Base-by-base conservation (phyloP, 30 jellyfish, hydroid and myxozoan species). In the Hydractinia echinata region DNA sequence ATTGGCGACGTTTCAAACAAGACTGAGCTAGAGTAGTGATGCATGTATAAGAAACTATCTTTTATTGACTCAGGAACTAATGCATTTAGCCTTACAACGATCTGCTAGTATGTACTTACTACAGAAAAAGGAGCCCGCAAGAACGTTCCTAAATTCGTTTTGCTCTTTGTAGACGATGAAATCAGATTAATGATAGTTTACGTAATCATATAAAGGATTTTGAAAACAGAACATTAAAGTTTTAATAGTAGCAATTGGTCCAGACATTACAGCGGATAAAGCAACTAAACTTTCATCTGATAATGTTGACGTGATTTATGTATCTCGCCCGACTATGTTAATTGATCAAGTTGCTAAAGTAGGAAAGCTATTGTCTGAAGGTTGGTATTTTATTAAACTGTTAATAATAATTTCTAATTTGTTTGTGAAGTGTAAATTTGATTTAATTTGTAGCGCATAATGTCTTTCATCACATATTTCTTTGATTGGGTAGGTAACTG, bases 71-170 rank as follows among this genome's bases (percentile, higher is more conserved):
- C 74, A n/a, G 74, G 74, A 13, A 13, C 8, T 7, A 64, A 64
- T 64, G 19, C 39, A 64, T 4, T 6, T 64, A n/a, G 74, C 74
- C 39, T 64, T 64, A 13, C 19, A 9, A 6, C 1, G 39, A n/a
- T 44, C 39, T 4, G 44, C 58, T 30, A 81, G 68, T 64, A 58
- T 68, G 44, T 84, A 66, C 76, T 89, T 54, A 19, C 82, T 11
- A 53, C 78, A 48, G 9, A 14, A 49, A 51, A 76, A 16, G 96
- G 95, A 51, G 96, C 88, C 8, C 64, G 95, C 62, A 61, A 71
- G 13, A 86, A 78, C n/a, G 95, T 72, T 5, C 83, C 87, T 50
- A 89, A 89, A 58, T 44, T 76, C 54, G 81, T 85, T 13, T 53
- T 89, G 16, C 53, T 89, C 5, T 89, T 89, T 50, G 79, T 87